Evolutionary conservation across 1,140 invertebrate species (phyloP).

Genomic region (Ridgeia piscesae): DNA sequence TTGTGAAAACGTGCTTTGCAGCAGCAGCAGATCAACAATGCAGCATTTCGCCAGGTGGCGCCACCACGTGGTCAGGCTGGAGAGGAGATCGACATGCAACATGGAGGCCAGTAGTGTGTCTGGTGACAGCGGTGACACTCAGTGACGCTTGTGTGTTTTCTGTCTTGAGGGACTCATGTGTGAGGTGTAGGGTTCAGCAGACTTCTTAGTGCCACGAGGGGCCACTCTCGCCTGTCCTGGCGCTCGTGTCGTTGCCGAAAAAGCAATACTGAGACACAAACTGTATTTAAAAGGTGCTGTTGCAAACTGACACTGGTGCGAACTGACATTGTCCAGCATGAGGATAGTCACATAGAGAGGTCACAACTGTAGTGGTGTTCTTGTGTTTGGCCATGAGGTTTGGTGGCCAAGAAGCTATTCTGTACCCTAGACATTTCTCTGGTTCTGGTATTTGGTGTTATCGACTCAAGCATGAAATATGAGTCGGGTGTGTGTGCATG

Average conservation of each 20-base stretch:
- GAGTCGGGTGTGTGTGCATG: too few relatives aligned
- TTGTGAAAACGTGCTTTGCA: not conserved
- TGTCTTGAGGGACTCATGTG: not conserved
- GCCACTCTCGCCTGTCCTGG: not conserved
- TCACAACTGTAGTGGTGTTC: not conserved
- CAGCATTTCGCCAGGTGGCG: not conserved
- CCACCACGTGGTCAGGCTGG: too few relatives aligned
- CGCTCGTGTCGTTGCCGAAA: not conserved
- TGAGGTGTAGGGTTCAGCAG: not conserved
- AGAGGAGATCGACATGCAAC: not conserved
- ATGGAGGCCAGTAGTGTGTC: not conserved
- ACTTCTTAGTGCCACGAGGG: not conserved
- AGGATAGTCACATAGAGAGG: not conserved
- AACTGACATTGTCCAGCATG: not conserved
- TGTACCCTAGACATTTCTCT: not conserved
- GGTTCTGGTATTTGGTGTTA: not conserved
- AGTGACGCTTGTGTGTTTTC: not conserved
- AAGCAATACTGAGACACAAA: not conserved
- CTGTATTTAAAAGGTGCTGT: not conserved
- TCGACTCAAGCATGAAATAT: not conserved
- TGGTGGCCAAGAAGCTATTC: not conserved
- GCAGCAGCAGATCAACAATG: not conserved
- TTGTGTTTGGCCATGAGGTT: not conserved
- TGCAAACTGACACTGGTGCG: not conserved
- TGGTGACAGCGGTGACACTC: not conserved